Base-by-base conservation (phyloP, 2,113 vertebrate genomes). In the Rhagologus leucostigma region DNA sequence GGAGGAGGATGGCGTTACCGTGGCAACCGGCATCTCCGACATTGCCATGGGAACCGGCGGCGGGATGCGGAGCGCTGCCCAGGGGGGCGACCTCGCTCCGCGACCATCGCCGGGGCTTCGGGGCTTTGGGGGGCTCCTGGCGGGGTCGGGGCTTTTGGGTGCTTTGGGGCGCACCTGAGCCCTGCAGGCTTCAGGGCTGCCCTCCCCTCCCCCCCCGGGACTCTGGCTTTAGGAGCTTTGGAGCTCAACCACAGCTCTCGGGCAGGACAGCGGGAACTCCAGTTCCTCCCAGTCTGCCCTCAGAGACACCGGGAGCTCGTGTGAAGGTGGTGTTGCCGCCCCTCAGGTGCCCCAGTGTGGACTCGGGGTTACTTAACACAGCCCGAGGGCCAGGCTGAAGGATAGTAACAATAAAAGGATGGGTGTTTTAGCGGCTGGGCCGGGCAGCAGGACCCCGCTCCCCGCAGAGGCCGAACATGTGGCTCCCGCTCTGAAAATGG, bases 1-100 rank as follows among this genome's bases (percentile, higher is more conserved):
- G 94, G 94, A 93, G 97, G 97, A 97, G 96, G 96, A 97, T 95
- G 97, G 94, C 68, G 97, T 97, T 97, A 90, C 96, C 96, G 44
- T 96, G 96, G 96, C 95, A 97, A 97, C 97, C 95, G 85, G 92
- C 93, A 95, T 95, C 97, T 95, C 85, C 90, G 96, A 49, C 89
- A 96, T 97, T 95, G 93, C 96, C 94, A 97, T 97, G 94, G 97
- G 96, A 96, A 97, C 96, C 69, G 95, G 93, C 94, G 80, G 77
- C 74, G 93, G 94, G 95, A 93, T 93, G 96, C 89, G 87, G 95
- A 96, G 97, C 97, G 78, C 74, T 84, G 96, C 78, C 95, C 87
- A 30, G 80, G 75, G 74, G 89, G 73, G 91, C 3, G 32, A 86
- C 75, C 83, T 64, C 69, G 62, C 92, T 82, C 42, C 33, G 23